Evolutionary conservation across 2,797 vertebrate species (phyloP).

Genomic region (Pseudotriccus pelzelni): DNA sequence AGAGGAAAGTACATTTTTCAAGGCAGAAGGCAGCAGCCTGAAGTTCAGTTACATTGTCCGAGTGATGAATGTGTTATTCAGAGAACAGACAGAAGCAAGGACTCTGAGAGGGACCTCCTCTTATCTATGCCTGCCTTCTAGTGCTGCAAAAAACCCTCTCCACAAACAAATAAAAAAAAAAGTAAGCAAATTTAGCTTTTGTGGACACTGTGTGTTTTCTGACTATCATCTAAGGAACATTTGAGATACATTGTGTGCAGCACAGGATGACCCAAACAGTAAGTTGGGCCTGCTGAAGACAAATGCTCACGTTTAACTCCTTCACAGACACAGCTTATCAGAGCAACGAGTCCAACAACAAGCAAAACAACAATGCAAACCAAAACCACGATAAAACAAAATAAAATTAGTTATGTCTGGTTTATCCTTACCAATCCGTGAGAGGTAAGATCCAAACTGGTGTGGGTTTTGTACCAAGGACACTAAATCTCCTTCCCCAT

Average conservation of each 20-base stretch:
- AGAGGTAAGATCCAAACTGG: not conserved
- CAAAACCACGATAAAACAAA: not conserved
- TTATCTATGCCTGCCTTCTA: not conserved
- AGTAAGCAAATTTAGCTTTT: not conserved
- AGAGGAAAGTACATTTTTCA: not conserved
- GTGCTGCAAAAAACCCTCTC: accelerated
- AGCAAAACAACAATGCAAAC: not conserved
- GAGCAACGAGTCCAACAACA: not conserved
- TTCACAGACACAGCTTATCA: not conserved
- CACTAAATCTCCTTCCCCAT: not conserved
- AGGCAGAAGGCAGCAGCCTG: conserved; percentile 31
- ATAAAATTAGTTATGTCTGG: accelerated
- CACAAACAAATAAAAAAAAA: not conserved
- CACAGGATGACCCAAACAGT: not conserved
- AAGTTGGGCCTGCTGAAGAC: not conserved
- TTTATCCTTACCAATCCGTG: not conserved
- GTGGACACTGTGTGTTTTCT: not conserved
- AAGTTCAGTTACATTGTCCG: conserved; percentile 25
- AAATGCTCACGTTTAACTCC: not conserved
- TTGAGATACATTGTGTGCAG: accelerated
- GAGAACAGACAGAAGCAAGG: conserved; percentile 20
- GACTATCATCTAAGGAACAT: not conserved
- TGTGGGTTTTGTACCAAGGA: not conserved
- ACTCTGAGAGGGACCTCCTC: conserved; percentile 48
- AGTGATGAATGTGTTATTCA: conserved; percentile 42